Evolutionary conservation across 2,113 vertebrate genomes (phyloP), one percentile per base, ranked within the genome.

Genomic region (Centropus bengalensis): DNA sequence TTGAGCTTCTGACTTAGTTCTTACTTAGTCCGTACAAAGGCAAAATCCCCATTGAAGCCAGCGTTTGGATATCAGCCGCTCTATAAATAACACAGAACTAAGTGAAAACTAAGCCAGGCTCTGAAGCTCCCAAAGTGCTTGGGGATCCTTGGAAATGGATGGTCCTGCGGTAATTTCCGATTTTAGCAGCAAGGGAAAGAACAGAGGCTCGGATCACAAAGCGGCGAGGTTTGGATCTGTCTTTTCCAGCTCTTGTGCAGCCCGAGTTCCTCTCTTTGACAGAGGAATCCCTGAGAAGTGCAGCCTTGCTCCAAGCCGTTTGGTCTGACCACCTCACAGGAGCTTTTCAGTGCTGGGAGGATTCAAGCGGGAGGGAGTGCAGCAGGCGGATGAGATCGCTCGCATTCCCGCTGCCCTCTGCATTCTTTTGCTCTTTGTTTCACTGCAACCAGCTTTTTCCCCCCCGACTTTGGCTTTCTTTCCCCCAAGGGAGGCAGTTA

Each of bases 181-280:
- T 88, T 96, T 93, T 64, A 88, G 73, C 73, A 97, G 79, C 60
- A 92, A 94, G 94, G 70, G 67, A 18, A 96, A 96, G 95, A 97
- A 94, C 88, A 97, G 93, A 97, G 79, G 49, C 83, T 91, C 0
- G 2, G 86, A 86, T 91, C 85, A 88, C 71, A 92, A 71, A 90
- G 94, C 14, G 21, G 56, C 22, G 64, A 60, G 70, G 30, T 68
- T 60, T 58, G n/a, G 9, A 11, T 26, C 38, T 42, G 3, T 4
- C 28, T 45, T 52, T 81, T 87, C 47, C 59, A 81, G 79, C 84
- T 94, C 42, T 58, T 85, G 78, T 92, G 20, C 54, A 82, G 87
- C 78, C 58, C 58, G 38, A 89, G 91, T 96, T 74, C 88, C 52
- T 77, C 38, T 12, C 88, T 94, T 94, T 96, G 93, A 93, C 33